A percentile compares a stretch with the other conserved stretches of the same genome.
Evolutionary conservation across 2,797 vertebrate species (phyloP).

Genomic region (Xyrichtys novacula): DNA sequence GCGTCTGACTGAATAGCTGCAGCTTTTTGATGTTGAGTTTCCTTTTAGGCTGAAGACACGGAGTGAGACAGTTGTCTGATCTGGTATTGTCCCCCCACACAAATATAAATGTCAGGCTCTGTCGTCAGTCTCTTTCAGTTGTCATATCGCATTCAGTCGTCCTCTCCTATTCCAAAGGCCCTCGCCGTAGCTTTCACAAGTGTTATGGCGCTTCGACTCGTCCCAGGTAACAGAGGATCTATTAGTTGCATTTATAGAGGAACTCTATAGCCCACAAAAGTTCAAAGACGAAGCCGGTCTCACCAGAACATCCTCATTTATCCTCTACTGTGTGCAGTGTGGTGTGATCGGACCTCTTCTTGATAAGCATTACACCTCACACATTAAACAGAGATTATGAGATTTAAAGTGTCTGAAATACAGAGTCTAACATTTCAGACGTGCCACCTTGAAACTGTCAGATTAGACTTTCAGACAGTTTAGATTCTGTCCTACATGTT

Average conservation of each 20-base stretch:
- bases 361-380: background rate
- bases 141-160: constrained; percentile 55
- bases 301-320: constrained; percentile 29
- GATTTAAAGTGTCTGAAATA: background rate
- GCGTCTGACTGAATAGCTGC: constrained; percentile 51
- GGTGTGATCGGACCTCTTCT: constrained; percentile 2
- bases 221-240: constrained; percentile 72
- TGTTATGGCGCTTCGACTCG: constrained; percentile 60
- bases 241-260: constrained; percentile 77
- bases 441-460: background rate
- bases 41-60: constrained; percentile 59
- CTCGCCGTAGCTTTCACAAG: constrained; percentile 62
- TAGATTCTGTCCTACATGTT: too few relatives aligned
- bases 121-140: constrained; percentile 74
- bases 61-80: constrained; percentile 77
- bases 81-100: constrained; percentile 73
- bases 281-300: constrained; percentile 71
- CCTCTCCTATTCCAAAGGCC: constrained; percentile 60
- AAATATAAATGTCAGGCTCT: constrained; percentile 77
- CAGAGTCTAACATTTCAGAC: background rate
- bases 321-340: constrained; percentile 25
- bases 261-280: constrained; percentile 67
- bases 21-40: constrained; percentile 77
- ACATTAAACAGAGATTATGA: constrained; percentile 6
- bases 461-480: too few relatives aligned